Percentiles rank a stretch among this genome's conserved stretches.
Conservation (phyloP, 2,113 vertebrate genomes). For the Chlorodrepanis virens region DNA sequence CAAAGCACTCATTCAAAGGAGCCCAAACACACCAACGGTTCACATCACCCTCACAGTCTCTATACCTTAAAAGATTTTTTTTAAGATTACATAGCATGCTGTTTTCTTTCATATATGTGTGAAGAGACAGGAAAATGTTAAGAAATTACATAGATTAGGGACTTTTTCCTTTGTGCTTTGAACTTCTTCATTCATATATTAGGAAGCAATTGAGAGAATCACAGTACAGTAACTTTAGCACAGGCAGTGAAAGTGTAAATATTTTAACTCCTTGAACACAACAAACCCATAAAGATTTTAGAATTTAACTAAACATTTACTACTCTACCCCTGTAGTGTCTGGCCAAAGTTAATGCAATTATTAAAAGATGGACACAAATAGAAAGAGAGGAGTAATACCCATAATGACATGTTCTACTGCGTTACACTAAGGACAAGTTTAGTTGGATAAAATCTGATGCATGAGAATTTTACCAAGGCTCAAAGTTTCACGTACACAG, state of each 20-base stretch:
- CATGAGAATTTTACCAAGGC: not conserved
- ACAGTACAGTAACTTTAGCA: accelerated
- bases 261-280: not conserved
- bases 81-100: not conserved
- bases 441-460: not conserved
- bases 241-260: not conserved
- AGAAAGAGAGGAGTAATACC: not conserved
- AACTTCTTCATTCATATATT: not conserved
- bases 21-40: not conserved
- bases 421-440: not conserved
- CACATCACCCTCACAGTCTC: not conserved
- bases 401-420: not conserved
- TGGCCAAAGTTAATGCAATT: not conserved
- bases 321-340: not conserved
- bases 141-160: not conserved
- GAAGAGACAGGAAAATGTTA: not conserved
- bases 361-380: not conserved
- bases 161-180: not conserved
- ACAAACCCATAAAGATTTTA: not conserved
- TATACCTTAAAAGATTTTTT: not conserved
- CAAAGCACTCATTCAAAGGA: not conserved
- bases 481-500: not conserved
- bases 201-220: not conserved
- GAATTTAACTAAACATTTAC: not conserved
- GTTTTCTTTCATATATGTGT: not conserved